These are phyloP conservation scores for Salpingus planirostris DNA, from an alignment of 2,888 invertebrate genomes.

Conservation along the genomic window DNA sequence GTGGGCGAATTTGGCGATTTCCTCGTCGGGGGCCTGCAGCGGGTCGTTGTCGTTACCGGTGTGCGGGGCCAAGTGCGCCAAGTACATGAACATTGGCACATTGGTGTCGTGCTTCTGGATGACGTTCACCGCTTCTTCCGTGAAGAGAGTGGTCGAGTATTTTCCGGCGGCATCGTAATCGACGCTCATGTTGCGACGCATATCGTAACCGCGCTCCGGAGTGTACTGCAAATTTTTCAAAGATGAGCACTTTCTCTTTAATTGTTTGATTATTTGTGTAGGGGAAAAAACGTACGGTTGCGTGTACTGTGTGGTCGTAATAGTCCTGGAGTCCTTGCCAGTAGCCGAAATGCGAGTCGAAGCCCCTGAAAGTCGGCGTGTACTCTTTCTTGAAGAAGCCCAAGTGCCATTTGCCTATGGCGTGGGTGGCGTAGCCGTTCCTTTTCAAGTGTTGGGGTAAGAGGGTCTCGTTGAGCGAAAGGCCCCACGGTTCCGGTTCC, in stretches of 20 bases:
- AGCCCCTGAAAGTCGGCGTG: conserved; percentile 68
- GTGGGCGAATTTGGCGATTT: conserved; percentile 56
- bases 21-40: conserved; percentile 64
- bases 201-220: conserved; percentile 49
- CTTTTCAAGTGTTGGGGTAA: conserved; percentile 55
- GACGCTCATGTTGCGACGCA: conserved; percentile 49
- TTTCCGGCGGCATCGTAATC: conserved; percentile 48
- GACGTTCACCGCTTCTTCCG: conserved; percentile 53
- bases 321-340: conserved; percentile 78
- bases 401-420: conserved; percentile 81
- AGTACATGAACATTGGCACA: conserved; percentile 57
- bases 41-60: conserved; percentile 53
- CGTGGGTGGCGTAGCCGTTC: conserved; percentile 64
- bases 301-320: conserved; percentile 52
- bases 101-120: conserved; percentile 47
- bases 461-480: conserved; percentile 52
- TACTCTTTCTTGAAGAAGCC: conserved; percentile 66
- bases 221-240: conserved; percentile 39
- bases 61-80: conserved; percentile 62
- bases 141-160: conserved; percentile 60
- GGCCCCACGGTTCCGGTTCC: conserved; percentile 64
- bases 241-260: too few species aligned
- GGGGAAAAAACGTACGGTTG: too few species aligned
- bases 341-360: conserved; percentile 76
- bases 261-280: too few species aligned